These are phyloP conservation scores for Eucriotettix oculatus DNA, from an alignment of 2,888 invertebrate genomes.

Conservation along the genomic window DNA sequence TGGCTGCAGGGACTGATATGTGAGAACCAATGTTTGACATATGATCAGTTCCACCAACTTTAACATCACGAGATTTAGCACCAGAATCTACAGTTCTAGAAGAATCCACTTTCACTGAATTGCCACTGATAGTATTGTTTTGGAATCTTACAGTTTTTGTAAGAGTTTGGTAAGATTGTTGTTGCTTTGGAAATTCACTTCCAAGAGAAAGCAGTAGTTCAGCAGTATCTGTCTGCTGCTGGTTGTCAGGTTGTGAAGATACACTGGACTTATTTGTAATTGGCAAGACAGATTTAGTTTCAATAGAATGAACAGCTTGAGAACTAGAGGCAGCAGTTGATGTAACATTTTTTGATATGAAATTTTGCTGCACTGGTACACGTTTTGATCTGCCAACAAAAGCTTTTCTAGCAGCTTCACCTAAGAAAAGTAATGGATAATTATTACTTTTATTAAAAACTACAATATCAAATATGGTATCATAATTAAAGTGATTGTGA, in stretches of 20 bases:
- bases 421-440: neutral
- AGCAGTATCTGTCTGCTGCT: conserved; percentile 18
- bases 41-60: conserved; percentile 4
- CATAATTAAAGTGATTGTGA: too few species aligned
- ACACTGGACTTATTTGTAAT: neutral
- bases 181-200: conserved; percentile 5
- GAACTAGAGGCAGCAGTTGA: neutral
- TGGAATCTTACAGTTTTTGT: conserved; percentile 9
- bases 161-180: conserved; percentile 4
- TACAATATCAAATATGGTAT: too few species aligned
- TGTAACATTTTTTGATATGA: conserved; percentile 7
- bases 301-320: neutral
- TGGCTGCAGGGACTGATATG: conserved; percentile 1
- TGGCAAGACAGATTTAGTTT: neutral
- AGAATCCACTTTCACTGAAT: conserved; percentile 2
- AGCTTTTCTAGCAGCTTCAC: conserved; percentile 9
- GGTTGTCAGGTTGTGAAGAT: conserved; percentile 1
- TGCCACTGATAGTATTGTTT: conserved; percentile 3
- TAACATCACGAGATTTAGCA: conserved; percentile 1
- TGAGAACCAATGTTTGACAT: conserved; percentile 1
- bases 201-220: conserved; percentile 19
- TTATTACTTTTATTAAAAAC: neutral
- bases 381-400: conserved; percentile 8
- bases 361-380: conserved; percentile 8
- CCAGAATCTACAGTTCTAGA: conserved; percentile 2